phyloP scores from a whole-genome alignment of 2,797 vertebrate genomes.

The Macropus fuliginosus region DNA sequence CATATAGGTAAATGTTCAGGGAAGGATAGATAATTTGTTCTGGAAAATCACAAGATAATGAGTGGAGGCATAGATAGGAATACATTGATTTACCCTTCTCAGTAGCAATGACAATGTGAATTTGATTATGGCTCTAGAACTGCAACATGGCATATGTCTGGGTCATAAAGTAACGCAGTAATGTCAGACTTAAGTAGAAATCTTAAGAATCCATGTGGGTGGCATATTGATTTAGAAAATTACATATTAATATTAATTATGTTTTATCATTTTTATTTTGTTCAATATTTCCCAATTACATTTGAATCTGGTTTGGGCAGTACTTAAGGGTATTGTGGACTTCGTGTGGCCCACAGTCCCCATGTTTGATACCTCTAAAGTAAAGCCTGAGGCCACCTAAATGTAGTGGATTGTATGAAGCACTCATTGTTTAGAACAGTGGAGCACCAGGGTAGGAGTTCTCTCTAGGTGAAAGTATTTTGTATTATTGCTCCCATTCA shows the following conservation, averaged over 20 bases:
- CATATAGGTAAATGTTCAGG: background rate
- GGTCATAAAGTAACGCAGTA: background rate
- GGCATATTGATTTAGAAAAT: background rate
- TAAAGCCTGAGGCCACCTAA: background rate
- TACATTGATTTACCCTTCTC: background rate
- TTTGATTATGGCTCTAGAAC: background rate
- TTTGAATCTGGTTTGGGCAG: background rate
- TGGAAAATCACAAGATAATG: background rate
- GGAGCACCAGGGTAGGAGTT: background rate
- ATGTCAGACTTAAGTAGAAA: background rate
- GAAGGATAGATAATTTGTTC: background rate
- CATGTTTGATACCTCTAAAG: background rate
- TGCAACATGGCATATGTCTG: background rate
- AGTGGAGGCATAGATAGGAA: background rate
- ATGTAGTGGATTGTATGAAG: background rate
- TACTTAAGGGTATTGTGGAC: background rate
- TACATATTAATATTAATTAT: background rate
- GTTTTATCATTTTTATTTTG: background rate
- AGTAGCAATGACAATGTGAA: background rate
- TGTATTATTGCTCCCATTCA: background rate
- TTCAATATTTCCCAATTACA: background rate
- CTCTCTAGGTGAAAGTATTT: background rate
- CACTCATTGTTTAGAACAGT: background rate
- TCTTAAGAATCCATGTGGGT: background rate
- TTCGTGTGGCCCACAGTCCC: fast-evolving